phyloP scores from a whole-genome alignment of 1,140 invertebrate genomes.

The Pseudoatta argentina region DNA sequence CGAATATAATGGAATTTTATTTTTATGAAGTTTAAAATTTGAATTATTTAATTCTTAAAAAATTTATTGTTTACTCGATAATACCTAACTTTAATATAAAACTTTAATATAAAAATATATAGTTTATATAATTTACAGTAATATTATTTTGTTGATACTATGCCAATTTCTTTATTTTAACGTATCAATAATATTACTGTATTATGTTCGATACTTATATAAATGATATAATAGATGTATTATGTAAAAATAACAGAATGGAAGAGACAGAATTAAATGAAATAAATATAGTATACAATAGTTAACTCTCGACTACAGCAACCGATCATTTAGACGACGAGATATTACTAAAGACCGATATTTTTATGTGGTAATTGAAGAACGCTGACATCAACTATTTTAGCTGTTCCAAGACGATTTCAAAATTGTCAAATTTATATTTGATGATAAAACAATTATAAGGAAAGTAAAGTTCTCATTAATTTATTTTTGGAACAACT shows the following conservation, averaged over 20 bases:
- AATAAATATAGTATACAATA: background rate
- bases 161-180: slow-evolving; percentile 50
- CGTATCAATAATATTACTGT: background rate
- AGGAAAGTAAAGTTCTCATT: too few relatives aligned
- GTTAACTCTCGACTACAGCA: too few relatives aligned
- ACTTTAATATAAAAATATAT: background rate
- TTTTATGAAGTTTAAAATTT: slow-evolving; percentile 6
- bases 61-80: background rate
- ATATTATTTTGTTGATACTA: background rate
- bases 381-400: too few relatives aligned
- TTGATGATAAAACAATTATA: too few relatives aligned
- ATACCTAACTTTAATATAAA: background rate
- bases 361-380: too few relatives aligned
- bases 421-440: too few relatives aligned
- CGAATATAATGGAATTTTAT: background rate
- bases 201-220: slow-evolving; percentile 19
- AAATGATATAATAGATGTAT: slow-evolving; percentile 11
- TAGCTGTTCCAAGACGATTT: too few relatives aligned
- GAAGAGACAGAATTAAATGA: background rate
- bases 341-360: too few relatives aligned
- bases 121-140: background rate
- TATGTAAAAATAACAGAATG: slow-evolving; percentile 21
- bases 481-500: too few relatives aligned
- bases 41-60: slow-evolving; percentile 19
- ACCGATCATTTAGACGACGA: too few relatives aligned